A percentile compares a stretch with the other conserved stretches of the same genome.
These are phyloP conservation scores for Luperina nickerlii DNA, from an alignment of 2,888 invertebrate species.

Conservation along the genomic window DNA sequence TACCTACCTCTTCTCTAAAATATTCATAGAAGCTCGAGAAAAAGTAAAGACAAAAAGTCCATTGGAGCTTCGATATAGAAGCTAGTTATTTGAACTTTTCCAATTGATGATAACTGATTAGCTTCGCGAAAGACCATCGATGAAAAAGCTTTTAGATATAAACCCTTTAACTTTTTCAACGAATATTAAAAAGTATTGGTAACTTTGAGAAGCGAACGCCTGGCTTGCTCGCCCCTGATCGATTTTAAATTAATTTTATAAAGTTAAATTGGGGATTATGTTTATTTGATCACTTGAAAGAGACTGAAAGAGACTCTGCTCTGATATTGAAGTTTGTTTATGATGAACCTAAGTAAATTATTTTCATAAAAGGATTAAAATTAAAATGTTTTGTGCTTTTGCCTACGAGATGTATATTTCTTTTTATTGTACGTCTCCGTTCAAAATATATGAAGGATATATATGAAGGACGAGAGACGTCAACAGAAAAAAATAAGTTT, in stretches of 20 bases:
- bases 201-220: conserved; percentile 75
- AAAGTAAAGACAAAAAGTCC: conserved; percentile 14
- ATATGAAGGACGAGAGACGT: not conserved
- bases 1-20: not conserved
- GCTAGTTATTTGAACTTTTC: conserved; percentile 22
- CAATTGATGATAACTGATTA: conserved; percentile 73
- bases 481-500: not conserved
- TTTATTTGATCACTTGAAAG: conserved; percentile 81
- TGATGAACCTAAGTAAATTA: conserved; percentile 49
- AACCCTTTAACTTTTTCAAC: conserved; percentile 83
- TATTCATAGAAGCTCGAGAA: not conserved
- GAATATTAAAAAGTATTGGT: conserved; percentile 78
- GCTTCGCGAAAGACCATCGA: conserved; percentile 70
- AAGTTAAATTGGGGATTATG: conserved; percentile 90
- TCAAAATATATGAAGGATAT: not conserved
- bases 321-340: conserved; percentile 53
- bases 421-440: not conserved
- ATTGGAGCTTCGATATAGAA: not conserved
- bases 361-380: conserved; percentile 12
- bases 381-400: not conserved
- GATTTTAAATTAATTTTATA: conserved; percentile 88
- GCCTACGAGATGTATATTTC: not conserved
- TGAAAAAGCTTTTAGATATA: conserved; percentile 75
- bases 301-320: conserved; percentile 68
- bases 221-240: conserved; percentile 84